A percentile compares a stretch with the other conserved stretches of the same genome.
phyloP scores from a whole-genome alignment of 2,113 vertebrate genomes.

The Psilopsiagon aymara region DNA sequence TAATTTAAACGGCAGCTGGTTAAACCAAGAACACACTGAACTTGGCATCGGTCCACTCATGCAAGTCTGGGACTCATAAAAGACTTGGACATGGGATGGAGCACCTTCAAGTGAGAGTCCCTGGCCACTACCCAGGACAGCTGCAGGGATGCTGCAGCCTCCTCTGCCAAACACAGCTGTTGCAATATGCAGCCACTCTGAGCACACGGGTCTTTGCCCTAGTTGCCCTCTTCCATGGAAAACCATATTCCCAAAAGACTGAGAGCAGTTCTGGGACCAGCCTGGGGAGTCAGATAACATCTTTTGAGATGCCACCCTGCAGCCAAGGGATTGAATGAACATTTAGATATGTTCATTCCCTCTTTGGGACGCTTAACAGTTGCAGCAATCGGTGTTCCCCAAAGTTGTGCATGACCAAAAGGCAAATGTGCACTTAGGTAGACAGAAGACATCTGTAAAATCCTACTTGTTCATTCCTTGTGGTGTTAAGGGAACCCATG shows the following conservation, averaged over 20 bases:
- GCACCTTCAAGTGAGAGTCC: not conserved
- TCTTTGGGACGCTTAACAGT: not conserved
- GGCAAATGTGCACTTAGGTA: not conserved
- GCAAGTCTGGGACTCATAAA: slow-evolving; percentile 22
- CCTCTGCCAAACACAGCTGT: not conserved
- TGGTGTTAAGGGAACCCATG: not conserved
- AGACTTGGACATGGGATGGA: not conserved
- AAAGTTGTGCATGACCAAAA: not conserved
- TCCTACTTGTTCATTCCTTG: not conserved
- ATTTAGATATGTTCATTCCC: not conserved
- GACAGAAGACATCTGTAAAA: not conserved
- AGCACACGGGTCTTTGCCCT: not conserved
- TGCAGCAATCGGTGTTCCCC: not conserved
- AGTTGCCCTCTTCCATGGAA: not conserved
- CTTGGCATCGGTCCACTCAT: not conserved
- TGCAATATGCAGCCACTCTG: not conserved
- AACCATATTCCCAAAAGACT: not conserved
- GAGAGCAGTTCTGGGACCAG: not conserved
- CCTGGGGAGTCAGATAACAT: not conserved
- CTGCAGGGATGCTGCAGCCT: not conserved
- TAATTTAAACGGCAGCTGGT: slow-evolving; percentile 1
- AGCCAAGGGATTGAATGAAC: not conserved
- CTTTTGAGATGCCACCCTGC: not conserved
- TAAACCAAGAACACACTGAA: slow-evolving; percentile 13
- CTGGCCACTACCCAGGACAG: slow-evolving; percentile 20